Evolutionary conservation across 2,113 vertebrate species (phyloP), one percentile per base, ranked within the genome.

Genomic region (Phalacrocorax brasilianus): DNA sequence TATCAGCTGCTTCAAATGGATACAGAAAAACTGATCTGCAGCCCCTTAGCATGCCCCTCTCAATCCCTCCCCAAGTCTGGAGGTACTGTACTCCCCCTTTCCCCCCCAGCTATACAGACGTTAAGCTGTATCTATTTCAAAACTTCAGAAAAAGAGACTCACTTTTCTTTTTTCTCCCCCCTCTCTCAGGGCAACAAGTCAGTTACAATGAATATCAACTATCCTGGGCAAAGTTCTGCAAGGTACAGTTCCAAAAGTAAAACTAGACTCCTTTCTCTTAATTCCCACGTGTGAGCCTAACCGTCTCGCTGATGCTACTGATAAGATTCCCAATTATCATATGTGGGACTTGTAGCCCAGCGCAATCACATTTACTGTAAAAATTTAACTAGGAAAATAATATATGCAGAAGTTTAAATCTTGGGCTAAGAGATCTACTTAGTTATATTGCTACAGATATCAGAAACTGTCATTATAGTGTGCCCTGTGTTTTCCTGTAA

Each of bases 141-240:
- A 77, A 40, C 35, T 73, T 47, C 52, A 84, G 38, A 79, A 70
- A 56, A 90, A 74, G 3, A 67, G 19, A 28, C 52, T 72, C 45
- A 84, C 28, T 21, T 33, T 10, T 62, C 38, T 30, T 28, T 28
- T 12, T 5, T 0, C 11, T 44, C 44, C 44, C 44, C 44, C 44
- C 44, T 44, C 44, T 59, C 78, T 82, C 53, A 99, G 99, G 98
- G 89, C 99, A 98, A 59, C 98, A 98, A 32, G 92, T 97, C 52
- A 98, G 96, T 96, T 99, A 98, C 91, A 98, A 84, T 62, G 99
- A 99, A 93, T 98, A 98, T 76, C 99, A 99, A 2, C 98, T 99
- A 33, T 98, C 98, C 90, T 99, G 99, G 99, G 98, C 99, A 40
- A 99, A 98, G 97, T 99, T 99, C 97, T 99, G 98, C 79, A 99